Percentiles rank a stretch among this genome's conserved stretches.
These are phyloP conservation scores for Cynopterus sphinx DNA, from an alignment of 2,797 vertebrate species.

Conservation along the genomic window DNA sequence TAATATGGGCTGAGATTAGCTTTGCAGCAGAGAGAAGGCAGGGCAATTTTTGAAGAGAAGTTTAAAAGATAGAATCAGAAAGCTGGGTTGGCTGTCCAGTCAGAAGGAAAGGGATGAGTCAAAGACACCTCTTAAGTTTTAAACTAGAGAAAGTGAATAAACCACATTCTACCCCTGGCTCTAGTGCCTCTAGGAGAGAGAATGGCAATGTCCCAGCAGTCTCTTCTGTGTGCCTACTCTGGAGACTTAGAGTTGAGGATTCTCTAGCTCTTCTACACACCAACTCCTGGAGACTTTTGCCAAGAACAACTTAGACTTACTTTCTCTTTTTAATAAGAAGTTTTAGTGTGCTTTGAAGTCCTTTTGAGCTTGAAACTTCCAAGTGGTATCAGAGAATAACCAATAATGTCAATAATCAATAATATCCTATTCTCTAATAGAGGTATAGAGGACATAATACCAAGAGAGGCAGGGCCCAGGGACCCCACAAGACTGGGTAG, in stretches of 20 bases:
- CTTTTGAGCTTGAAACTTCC: not conserved
- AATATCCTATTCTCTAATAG: not conserved
- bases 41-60: not conserved
- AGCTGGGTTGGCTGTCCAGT: not conserved
- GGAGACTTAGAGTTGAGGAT: not conserved
- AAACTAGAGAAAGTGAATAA: not conserved
- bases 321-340: not conserved
- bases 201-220: not conserved
- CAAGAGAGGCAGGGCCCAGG: not conserved
- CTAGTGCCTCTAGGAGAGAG: not conserved
- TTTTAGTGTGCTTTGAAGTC: not conserved
- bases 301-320: not conserved
- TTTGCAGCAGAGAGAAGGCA: not conserved
- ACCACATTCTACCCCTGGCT: not conserved
- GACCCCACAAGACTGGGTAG: not conserved
- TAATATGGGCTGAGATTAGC: constrained; percentile 30
- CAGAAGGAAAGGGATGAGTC: not conserved
- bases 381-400: not conserved
- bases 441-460: not conserved
- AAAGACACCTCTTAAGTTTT: not conserved
- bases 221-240: not conserved
- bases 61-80: not conserved
- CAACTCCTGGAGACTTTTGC: not conserved
- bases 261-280: not conserved
- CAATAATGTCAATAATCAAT: too few species aligned